A percentile compares a stretch with the other conserved stretches of the same genome.
Evolutionary conservation across 2,888 invertebrate genomes (phyloP).

Genomic region (Subacronicta megacephala): DNA sequence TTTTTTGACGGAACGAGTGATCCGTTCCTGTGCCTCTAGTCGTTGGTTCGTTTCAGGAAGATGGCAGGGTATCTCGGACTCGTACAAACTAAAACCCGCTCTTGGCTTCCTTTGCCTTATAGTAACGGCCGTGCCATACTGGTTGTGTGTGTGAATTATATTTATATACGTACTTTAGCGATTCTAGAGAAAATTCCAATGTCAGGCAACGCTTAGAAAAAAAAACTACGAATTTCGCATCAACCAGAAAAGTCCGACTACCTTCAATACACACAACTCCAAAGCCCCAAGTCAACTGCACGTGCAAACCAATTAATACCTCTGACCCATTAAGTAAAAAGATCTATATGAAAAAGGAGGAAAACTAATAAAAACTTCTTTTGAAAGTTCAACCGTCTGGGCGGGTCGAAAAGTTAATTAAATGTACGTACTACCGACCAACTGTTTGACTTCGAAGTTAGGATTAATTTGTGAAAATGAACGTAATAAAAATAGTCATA

Average conservation of each 20-base stretch:
- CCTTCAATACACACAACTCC: background rate
- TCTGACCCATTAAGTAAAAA: conserved; percentile 48
- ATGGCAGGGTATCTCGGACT: too few species aligned
- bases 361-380: conserved; percentile 54
- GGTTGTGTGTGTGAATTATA: too few species aligned
- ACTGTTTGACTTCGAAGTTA: conserved; percentile 53
- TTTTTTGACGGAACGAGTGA: too few species aligned
- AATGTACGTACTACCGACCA: conserved; percentile 36
- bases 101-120: too few species aligned
- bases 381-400: conserved; percentile 36
- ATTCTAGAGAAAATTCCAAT: too few species aligned
- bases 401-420: conserved; percentile 54
- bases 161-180: too few species aligned
- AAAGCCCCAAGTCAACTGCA: conserved; percentile 12
- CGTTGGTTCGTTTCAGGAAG: too few species aligned
- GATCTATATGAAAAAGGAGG: conserved; percentile 46
- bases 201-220: too few species aligned
- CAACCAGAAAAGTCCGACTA: background rate
- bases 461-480: conserved; percentile 19
- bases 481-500: conserved; percentile 13
- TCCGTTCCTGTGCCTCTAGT: too few species aligned
- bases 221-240: background rate
- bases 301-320: conserved; percentile 49
- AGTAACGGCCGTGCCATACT: too few species aligned
- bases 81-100: too few species aligned